Conservation (phyloP, 2,888 invertebrate genomes). For the Ochropleura leucogaster region DNA sequence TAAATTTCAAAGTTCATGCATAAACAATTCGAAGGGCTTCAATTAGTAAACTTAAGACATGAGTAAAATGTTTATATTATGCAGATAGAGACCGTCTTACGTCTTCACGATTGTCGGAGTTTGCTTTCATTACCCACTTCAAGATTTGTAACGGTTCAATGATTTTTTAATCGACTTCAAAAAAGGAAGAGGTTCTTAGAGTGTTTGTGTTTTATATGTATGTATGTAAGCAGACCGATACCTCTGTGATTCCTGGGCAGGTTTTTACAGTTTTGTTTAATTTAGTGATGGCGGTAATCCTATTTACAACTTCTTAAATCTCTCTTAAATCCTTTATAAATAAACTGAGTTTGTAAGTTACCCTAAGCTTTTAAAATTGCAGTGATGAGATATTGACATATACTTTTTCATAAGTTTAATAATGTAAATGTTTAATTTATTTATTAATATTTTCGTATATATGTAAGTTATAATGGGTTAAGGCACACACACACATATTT, state of each 20-base stretch:
- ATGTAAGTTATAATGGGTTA: too few relatives aligned
- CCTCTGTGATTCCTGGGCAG: neutral
- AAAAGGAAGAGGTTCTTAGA: neutral
- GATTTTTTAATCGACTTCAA: slow-evolving; percentile 7
- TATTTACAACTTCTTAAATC: too few relatives aligned
- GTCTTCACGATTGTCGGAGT: slow-evolving; percentile 41
- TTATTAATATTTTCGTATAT: too few relatives aligned
- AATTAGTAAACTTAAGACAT: slow-evolving; percentile 74
- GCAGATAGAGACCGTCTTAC: slow-evolving; percentile 41
- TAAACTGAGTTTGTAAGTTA: too few relatives aligned
- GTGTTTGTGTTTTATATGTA: neutral
- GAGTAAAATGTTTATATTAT: slow-evolving; percentile 68
- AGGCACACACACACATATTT: too few relatives aligned
- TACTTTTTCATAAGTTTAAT: too few relatives aligned
- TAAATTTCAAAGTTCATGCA: slow-evolving; percentile 78
- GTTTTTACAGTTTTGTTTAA: neutral
- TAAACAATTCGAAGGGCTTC: slow-evolving; percentile 74
- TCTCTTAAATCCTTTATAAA: too few relatives aligned
- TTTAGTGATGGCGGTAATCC: neutral
- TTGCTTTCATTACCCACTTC: slow-evolving; percentile 40
- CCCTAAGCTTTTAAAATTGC: too few relatives aligned
- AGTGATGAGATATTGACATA: too few relatives aligned
- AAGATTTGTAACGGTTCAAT: slow-evolving; percentile 38
- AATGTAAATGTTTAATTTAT: too few relatives aligned
- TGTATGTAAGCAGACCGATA: neutral